phyloP scores from a whole-genome alignment of 1,140 invertebrate genomes.

The Caenorhabditis elegans region DNA sequence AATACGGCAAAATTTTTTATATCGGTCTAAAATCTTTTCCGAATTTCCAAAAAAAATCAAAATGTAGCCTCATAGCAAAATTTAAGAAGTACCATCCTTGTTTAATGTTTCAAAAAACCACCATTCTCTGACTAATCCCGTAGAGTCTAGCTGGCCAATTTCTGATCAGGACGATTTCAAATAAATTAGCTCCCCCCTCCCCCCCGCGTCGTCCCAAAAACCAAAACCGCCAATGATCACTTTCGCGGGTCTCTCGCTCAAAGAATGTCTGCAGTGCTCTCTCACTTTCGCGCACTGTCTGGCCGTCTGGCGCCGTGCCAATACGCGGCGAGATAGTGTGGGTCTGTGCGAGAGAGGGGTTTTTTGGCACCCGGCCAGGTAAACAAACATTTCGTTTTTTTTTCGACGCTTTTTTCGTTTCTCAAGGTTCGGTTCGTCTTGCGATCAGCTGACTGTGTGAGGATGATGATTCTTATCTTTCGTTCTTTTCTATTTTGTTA shows the following conservation, averaged over 20 bases:
- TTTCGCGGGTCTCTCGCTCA: neutral
- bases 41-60: too few species aligned
- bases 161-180: too few species aligned
- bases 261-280: neutral
- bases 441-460: neutral
- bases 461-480: neutral
- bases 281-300: neutral
- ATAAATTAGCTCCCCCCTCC: too few species aligned
- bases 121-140: too few species aligned
- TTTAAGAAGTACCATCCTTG: too few species aligned
- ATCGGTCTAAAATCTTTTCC: too few species aligned
- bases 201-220: too few species aligned
- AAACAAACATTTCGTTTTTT: neutral
- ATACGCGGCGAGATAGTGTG: neutral
- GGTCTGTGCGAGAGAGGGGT: neutral
- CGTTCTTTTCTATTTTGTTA: too few species aligned
- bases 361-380: conserved; percentile 1
- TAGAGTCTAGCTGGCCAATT: too few species aligned
- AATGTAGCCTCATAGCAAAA: too few species aligned
- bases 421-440: neutral
- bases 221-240: neutral
- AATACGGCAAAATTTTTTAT: too few species aligned
- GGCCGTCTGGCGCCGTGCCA: neutral
- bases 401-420: neutral
- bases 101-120: too few species aligned